Percentiles rank a stretch among this genome's conserved stretches.
These are phyloP conservation scores for Lasioglossum leucozonium DNA, from an alignment of 2,888 invertebrate species.

Conservation along the genomic window DNA sequence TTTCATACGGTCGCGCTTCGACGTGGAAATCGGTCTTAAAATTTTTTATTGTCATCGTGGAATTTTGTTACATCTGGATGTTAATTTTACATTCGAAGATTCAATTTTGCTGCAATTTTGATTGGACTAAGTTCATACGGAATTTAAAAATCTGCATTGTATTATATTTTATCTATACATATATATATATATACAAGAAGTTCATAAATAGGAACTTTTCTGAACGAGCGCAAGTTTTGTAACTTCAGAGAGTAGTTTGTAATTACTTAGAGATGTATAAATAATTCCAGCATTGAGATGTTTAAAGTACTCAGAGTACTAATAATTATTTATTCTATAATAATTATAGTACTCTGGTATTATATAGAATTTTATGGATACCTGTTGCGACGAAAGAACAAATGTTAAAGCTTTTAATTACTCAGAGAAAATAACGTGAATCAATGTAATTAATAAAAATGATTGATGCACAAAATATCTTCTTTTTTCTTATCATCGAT, in stretches of 20 bases:
- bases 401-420: background rate
- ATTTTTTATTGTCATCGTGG: background rate
- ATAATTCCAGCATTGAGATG: too few species aligned
- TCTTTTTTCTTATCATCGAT: background rate
- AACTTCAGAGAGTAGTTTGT: background rate
- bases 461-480: background rate
- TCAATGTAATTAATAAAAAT: background rate
- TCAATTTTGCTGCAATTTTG: background rate
- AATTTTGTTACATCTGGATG: background rate
- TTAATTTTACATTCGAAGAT: background rate
- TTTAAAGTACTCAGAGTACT: too few species aligned
- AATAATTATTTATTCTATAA: too few species aligned
- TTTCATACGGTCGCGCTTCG: background rate
- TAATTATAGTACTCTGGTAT: too few species aligned
- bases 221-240: background rate
- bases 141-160: background rate
- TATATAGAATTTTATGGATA: background rate
- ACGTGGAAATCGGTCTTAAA: conserved; percentile 41
- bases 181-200: background rate
- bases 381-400: too few species aligned
- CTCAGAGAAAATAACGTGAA: background rate
- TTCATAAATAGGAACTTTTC: conserved; percentile 8
- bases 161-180: background rate
- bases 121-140: background rate
- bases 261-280: too few species aligned